Percentiles rank a stretch among this genome's conserved stretches.
phyloP scores from a whole-genome alignment of 2,113 vertebrate species.

The Sapayoa aenigma region DNA sequence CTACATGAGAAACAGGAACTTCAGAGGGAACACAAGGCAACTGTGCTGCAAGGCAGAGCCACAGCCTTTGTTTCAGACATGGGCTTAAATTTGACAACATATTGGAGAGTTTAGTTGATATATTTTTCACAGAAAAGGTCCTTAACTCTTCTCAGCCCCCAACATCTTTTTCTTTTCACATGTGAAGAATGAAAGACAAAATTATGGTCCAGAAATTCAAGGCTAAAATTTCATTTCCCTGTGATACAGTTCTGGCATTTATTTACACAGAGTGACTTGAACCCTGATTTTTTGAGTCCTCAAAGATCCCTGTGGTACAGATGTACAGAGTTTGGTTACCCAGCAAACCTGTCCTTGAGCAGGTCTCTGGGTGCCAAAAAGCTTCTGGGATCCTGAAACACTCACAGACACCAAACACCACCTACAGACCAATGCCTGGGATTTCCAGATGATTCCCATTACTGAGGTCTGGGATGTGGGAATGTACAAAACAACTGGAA shows the following conservation, averaged over 20 bases:
- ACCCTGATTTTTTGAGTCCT: fast-evolving
- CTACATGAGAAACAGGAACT: not conserved
- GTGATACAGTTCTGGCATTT: not conserved
- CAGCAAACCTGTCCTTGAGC: not conserved
- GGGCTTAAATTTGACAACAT: not conserved
- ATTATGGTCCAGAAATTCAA: not conserved
- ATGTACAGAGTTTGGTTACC: not conserved
- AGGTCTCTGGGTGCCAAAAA: not conserved
- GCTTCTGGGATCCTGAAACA: not conserved
- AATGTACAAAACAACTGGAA: not conserved
- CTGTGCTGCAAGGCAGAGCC: conserved; percentile 18
- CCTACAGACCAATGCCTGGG: not conserved
- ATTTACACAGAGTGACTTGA: not conserved
- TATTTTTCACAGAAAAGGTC: not conserved
- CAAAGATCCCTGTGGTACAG: not conserved
- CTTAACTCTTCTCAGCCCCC: not conserved
- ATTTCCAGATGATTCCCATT: not conserved
- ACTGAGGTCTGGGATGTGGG: not conserved
- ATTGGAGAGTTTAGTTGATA: not conserved
- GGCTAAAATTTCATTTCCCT: not conserved
- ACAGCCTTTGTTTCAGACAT: not conserved
- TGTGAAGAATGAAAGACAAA: not conserved
- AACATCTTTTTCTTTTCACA: not conserved
- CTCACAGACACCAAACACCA: not conserved
- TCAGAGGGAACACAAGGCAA: conserved; percentile 5